Base-by-base conservation (phyloP, 2,113 vertebrate genomes). In the Regulus satrapa region DNA sequence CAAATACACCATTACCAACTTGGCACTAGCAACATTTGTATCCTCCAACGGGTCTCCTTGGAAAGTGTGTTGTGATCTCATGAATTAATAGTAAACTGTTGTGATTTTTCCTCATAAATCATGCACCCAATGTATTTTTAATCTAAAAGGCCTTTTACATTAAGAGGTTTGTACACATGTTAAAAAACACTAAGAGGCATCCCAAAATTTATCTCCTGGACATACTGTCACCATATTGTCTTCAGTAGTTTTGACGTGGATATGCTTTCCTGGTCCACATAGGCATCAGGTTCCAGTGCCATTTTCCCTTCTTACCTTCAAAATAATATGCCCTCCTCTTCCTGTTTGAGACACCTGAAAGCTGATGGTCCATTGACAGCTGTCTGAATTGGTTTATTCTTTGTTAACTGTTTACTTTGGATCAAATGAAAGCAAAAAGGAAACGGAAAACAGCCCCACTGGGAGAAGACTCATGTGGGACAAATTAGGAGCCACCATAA, bases 401-500 rank as follows among this genome's bases (percentile, higher is more conserved):
- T 94, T 94, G n/a, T 85, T 96, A 97, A 96, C 88, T 93, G 88
- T 96, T 98, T 95, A 89, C 95, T 97, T 95, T 95, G 59, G 55
- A 97, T 97, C 94, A 85, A 95, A 93, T 51, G 95, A 97, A 97
- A 95, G 78, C 80, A 69, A 55, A 61, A 93, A 95, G 87, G 94
- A 96, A 97, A 97, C 61, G 14, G 95, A 87, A 94, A 94, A 97
- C 89, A 89, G 67, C 68, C 95, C 94, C 81, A 36, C 31, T 64
- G 79, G 87, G 96, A 97, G 32, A 86, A 93, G 55, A 78, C 58
- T 94, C 98, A 98, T 98, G 97, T 98, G 98, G 98, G 97, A 98
- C 97, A 97, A 98, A 99, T 98, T 98, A 98, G 95, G 96, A 95
- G 91, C 97, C 88, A 94, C 95, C 92, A 76, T 93, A 98, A 96